Base-by-base conservation (phyloP, 2,888 invertebrate species). In the Pyrrhia umbra region DNA sequence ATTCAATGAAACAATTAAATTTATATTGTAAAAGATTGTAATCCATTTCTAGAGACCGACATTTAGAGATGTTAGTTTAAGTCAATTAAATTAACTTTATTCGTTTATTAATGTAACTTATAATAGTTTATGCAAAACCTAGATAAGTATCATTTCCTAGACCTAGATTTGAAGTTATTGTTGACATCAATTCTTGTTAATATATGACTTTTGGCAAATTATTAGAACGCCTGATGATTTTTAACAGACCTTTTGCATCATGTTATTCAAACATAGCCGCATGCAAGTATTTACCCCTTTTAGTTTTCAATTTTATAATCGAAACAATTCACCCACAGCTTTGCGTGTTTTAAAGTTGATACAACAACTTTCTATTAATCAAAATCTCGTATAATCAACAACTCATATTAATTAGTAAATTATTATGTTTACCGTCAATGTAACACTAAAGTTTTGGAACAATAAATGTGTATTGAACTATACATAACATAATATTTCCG, bases 401-500 rank as follows among this genome's bases (percentile, higher is more conserved):
- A n/a, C n/a, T n/a, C n/a, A n/a, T n/a, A n/a, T n/a, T n/a, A n/a
- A n/a, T n/a, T n/a, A n/a, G n/a, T n/a, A n/a, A n/a, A n/a, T n/a
- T n/a, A n/a, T n/a, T n/a, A n/a, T n/a, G n/a, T n/a, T n/a, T n/a
- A n/a, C n/a, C n/a, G n/a, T n/a, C n/a, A n/a, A n/a, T n/a, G n/a
- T n/a, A n/a, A n/a, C n/a, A n/a, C n/a, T n/a, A n/a, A n/a, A n/a
- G n/a, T n/a, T n/a, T n/a, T n/a, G n/a, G n/a, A n/a, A n/a, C n/a
- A n/a, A n/a, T n/a, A n/a, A n/a, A n/a, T n/a, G n/a, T n/a, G n/a
- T n/a, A n/a, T n/a, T n/a, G n/a, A n/a, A n/a, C n/a, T n/a, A 88
- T 84, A 85, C 85, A 85, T 80, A 85, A 79, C 84, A 20, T 45
- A 21, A 86, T 88, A 88, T 89, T 89, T 87, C 84, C 84, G 81